Evolutionary conservation across 2,888 invertebrate genomes (phyloP).

Genomic region (Leptopterna dolabrata): DNA sequence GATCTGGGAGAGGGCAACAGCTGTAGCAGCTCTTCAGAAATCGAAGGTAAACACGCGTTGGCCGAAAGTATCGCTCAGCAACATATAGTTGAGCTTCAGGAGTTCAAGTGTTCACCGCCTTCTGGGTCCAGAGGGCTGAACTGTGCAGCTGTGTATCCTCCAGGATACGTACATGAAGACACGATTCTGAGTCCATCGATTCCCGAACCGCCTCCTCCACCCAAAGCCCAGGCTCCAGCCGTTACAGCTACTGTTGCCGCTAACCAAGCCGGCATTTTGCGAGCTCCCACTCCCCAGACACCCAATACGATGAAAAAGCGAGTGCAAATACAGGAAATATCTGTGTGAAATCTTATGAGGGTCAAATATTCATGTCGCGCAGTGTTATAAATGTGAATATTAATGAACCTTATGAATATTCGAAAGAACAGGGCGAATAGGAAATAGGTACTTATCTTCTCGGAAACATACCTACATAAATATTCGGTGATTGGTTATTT

Average conservation of each 20-base stretch:
- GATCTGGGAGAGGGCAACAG: constrained; percentile 80
- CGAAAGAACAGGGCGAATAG: neutral
- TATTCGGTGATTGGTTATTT: neutral
- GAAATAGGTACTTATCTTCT: neutral
- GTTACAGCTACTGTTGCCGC: constrained; percentile 61
- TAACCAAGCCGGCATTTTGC: constrained; percentile 71
- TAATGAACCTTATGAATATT: neutral
- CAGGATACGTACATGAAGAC: constrained; percentile 58
- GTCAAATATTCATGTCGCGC: neutral
- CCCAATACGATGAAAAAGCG: constrained; percentile 87
- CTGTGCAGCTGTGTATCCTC: constrained; percentile 65
- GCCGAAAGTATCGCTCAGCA: constrained; percentile 71
- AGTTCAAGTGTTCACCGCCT: constrained; percentile 72
- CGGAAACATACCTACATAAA: neutral
- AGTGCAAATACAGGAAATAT: constrained; percentile 93
- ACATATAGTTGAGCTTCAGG: constrained; percentile 70
- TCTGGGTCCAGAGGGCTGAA: constrained; percentile 60
- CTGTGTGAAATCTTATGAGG: constrained; percentile 74
- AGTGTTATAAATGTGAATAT: neutral
- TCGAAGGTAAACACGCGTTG: constrained; percentile 65
- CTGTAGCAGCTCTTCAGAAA: constrained; percentile 72
- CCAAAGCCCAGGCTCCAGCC: constrained; percentile 69
- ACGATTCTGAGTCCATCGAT: constrained; percentile 68
- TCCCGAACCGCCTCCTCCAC: constrained; percentile 75
- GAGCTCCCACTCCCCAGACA: constrained; percentile 74